Evolutionary conservation across 2,113 vertebrate species (phyloP).

Genomic region (Origma solitaria): DNA sequence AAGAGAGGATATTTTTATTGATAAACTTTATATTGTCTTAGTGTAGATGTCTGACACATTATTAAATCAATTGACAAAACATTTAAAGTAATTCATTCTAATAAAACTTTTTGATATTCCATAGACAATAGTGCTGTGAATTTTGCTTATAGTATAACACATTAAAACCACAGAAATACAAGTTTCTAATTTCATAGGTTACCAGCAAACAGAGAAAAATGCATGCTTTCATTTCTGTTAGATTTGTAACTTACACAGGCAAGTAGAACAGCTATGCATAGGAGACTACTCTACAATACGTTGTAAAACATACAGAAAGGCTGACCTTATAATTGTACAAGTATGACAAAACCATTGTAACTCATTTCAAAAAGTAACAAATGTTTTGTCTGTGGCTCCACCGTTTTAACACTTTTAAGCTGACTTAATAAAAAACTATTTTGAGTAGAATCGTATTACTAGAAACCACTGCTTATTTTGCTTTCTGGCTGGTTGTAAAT

Average conservation of each 20-base stretch:
- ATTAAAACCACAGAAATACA: slow-evolving; percentile 59
- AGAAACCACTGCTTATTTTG: slow-evolving; percentile 13
- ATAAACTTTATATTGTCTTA: slow-evolving; percentile 56
- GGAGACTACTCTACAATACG: slow-evolving; percentile 18
- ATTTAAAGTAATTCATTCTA: slow-evolving; percentile 52
- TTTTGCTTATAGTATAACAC: slow-evolving; percentile 54
- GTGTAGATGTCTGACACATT: slow-evolving; percentile 13
- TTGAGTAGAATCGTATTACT: background rate
- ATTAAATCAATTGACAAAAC: slow-evolving; percentile 61
- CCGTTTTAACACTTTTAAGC: slow-evolving; percentile 5
- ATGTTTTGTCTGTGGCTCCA: slow-evolving; percentile 47
- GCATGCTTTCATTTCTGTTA: slow-evolving; percentile 51
- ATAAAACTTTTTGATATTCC: slow-evolving; percentile 56
- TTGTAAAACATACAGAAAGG: slow-evolving; percentile 52
- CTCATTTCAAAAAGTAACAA: slow-evolving; percentile 48
- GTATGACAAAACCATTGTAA: slow-evolving; percentile 33
- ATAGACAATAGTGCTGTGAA: slow-evolving; percentile 55
- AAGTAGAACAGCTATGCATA: slow-evolving; percentile 45
- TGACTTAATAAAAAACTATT: background rate
- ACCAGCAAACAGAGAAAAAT: slow-evolving; percentile 58
- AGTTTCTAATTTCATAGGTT: slow-evolving; percentile 52
- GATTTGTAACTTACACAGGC: slow-evolving; percentile 35
- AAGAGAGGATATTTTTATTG: slow-evolving; percentile 43
- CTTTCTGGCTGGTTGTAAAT: background rate
- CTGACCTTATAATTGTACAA: slow-evolving; percentile 43